phyloP scores from a whole-genome alignment of 2,113 vertebrate species.

The Halichoeres trimaculatus region DNA sequence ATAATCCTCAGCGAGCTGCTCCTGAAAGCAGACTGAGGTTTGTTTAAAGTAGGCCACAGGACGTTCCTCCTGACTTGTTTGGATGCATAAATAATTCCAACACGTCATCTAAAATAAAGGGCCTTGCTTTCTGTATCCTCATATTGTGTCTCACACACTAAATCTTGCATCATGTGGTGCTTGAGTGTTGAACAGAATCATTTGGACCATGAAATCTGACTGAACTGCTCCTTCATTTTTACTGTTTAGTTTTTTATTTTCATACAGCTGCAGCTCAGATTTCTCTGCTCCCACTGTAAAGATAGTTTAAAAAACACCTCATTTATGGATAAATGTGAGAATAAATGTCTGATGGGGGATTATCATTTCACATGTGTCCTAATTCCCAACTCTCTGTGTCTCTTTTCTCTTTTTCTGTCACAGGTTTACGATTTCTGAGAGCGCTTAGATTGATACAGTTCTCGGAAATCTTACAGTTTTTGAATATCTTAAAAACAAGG shows the following conservation, averaged over 20 bases:
- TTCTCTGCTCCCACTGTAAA: not conserved
- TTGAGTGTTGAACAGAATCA: conserved; percentile 2
- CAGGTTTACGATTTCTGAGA: conserved; percentile 99
- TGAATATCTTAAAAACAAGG: conserved; percentile 99
- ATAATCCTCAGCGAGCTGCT: conserved; percentile 65
- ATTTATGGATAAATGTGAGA: not conserved
- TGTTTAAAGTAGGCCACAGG: conserved; percentile 51
- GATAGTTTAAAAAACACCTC: not conserved
- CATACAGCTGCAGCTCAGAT: not conserved
- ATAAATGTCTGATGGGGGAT: not conserved
- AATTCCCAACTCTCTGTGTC: conserved; percentile 1
- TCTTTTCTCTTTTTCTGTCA: conserved; percentile 31
- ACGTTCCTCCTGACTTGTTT: conserved; percentile 42
- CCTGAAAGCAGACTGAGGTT: conserved; percentile 26
- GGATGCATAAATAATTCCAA: conserved; percentile 44
- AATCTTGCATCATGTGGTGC: not conserved
- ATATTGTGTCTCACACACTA: conserved; percentile 8
- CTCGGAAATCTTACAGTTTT: conserved; percentile 99
- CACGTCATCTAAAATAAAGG: conserved; percentile 17
- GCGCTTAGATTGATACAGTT: conserved; percentile 99
- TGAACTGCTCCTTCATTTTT: not conserved
- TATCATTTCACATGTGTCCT: not conserved
- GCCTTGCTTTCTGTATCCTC: conserved; percentile 1
- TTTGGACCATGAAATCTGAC: not conserved
- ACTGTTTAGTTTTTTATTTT: not conserved